Evolutionary conservation across 2,888 invertebrate genomes (phyloP).

Genomic region (Bugulina stolonifera): DNA sequence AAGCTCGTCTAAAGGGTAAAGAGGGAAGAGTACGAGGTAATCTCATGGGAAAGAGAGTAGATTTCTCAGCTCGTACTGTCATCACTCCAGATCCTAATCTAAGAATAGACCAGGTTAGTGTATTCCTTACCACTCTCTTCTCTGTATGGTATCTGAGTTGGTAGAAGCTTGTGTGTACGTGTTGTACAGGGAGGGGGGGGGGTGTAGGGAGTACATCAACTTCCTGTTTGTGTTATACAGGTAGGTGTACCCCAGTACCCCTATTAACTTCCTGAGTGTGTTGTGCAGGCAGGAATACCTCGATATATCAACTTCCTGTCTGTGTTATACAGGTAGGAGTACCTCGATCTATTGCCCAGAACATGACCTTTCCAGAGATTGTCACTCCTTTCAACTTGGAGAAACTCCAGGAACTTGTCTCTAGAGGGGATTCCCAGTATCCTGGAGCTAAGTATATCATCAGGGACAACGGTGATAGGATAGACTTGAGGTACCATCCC

Average conservation of each 20-base stretch:
- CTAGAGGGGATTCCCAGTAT: constrained; percentile 93
- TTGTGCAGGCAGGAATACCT: constrained; percentile 78
- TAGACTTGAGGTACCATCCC: constrained; percentile 95
- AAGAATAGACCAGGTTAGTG: constrained; percentile 73
- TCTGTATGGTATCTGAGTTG: too few species aligned
- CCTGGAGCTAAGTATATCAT: constrained; percentile 99
- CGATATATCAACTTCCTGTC: constrained; percentile 64
- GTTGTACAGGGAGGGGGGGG: too few species aligned
- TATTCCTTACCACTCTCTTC: too few species aligned
- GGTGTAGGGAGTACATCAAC: too few species aligned
- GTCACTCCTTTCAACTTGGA: constrained; percentile 99
- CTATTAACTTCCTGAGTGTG: not conserved
- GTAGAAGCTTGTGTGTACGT: not conserved
- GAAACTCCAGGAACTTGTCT: constrained; percentile 87
- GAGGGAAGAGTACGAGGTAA: constrained; percentile 98
- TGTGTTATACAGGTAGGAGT: constrained; percentile 68
- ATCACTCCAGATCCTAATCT: constrained; percentile 58
- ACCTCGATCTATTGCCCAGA: constrained; percentile 95
- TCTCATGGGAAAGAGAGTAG: constrained; percentile 99
- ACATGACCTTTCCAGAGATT: constrained; percentile 96
- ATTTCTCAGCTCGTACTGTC: constrained; percentile 98
- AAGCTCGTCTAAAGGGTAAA: constrained; percentile 90
- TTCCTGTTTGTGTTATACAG: not conserved
- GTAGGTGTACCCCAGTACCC: not conserved
- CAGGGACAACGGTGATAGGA: constrained; percentile 94